phyloP scores from a whole-genome alignment of 2,797 vertebrate species.

The Allobates femoralis region DNA sequence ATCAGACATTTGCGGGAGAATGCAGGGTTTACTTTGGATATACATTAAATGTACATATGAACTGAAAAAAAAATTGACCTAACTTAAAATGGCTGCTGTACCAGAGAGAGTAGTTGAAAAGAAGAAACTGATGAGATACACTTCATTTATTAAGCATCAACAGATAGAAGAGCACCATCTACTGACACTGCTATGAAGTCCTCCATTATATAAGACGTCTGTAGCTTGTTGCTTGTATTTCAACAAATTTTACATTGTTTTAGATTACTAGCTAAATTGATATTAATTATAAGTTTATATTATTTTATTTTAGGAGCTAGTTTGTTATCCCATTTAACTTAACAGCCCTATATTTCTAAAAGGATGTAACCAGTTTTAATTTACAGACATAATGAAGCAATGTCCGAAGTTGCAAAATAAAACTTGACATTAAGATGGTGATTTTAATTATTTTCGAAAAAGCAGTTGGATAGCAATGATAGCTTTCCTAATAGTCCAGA shows the following conservation, averaged over 20 bases:
- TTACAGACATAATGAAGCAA: constrained; percentile 7
- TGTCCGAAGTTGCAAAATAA: not conserved
- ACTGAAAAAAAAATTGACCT: too few species aligned
- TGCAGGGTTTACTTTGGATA: too few species aligned
- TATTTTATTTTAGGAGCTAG: not conserved
- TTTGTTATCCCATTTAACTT: not conserved
- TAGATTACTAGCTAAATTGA: not conserved
- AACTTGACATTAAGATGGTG: not conserved
- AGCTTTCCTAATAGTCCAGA: constrained; percentile 12
- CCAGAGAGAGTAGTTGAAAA: too few species aligned
- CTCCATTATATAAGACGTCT: too few species aligned
- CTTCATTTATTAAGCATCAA: too few species aligned
- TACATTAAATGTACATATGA: too few species aligned
- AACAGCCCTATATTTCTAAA: not conserved
- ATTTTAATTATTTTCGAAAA: constrained; percentile 26
- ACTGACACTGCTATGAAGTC: too few species aligned
- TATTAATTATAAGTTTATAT: not conserved
- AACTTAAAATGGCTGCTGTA: too few species aligned
- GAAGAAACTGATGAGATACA: too few species aligned
- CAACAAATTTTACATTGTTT: not conserved
- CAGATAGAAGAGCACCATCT: too few species aligned
- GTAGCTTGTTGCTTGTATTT: too few species aligned
- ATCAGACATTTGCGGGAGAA: too few species aligned
- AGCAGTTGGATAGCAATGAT: constrained; percentile 6
- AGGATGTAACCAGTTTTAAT: not conserved